Evolutionary conservation across 2,888 invertebrate genomes (phyloP).

Genomic region (Drosophila mimica): DNA sequence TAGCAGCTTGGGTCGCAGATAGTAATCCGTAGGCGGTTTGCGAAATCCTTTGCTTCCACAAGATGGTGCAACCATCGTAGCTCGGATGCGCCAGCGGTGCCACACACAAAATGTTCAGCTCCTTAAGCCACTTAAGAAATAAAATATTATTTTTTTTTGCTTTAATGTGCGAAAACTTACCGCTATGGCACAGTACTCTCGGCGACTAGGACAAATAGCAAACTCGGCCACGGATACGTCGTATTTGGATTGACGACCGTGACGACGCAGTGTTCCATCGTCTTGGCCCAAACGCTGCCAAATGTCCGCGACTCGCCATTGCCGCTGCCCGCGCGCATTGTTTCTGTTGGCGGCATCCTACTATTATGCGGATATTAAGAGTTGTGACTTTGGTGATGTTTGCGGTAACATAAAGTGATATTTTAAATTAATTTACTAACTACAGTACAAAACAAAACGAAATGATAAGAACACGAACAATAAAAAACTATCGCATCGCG

Average conservation of each 20-base stretch:
- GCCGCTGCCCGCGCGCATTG: slow-evolving; percentile 64
- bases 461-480: slow-evolving; percentile 55
- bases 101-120: slow-evolving; percentile 89
- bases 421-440: slow-evolving; percentile 36
- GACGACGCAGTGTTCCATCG: slow-evolving; percentile 88
- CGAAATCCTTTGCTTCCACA: slow-evolving; percentile 94
- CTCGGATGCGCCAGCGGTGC: slow-evolving; percentile 85
- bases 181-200: slow-evolving; percentile 94
- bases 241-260: slow-evolving; percentile 95
- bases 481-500: slow-evolving; percentile 36
- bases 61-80: slow-evolving; percentile 92
- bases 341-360: slow-evolving; percentile 77
- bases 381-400: neutral
- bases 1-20: slow-evolving; percentile 90
- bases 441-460: slow-evolving; percentile 46
- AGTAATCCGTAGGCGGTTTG: slow-evolving; percentile 93
- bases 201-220: slow-evolving; percentile 92
- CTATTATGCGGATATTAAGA: slow-evolving; percentile 2
- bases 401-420: slow-evolving; percentile 37
- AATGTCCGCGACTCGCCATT: slow-evolving; percentile 92
- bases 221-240: slow-evolving; percentile 97
- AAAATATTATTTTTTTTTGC: neutral
- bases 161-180: slow-evolving; percentile 86
- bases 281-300: slow-evolving; percentile 89
- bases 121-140: slow-evolving; percentile 89